A percentile compares a stretch with the other conserved stretches of the same genome.
Conservation (phyloP, 2,888 invertebrate species). For the Lomographa bimaculata region DNA sequence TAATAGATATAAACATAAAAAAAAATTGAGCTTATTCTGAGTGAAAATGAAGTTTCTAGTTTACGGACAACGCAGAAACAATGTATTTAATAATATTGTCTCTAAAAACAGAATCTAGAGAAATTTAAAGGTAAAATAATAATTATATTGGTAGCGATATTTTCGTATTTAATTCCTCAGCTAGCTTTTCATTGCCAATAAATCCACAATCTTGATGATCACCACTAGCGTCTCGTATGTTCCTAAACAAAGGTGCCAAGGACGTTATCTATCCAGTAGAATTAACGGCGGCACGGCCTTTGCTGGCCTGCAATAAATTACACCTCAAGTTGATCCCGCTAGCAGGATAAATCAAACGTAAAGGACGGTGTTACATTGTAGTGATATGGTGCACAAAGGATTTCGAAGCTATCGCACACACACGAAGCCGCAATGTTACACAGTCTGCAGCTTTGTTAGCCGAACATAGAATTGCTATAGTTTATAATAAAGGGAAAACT, state of each 20-base stretch:
- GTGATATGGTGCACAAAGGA: not conserved
- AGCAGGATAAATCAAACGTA: constrained; percentile 73
- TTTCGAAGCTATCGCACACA: constrained; percentile 4
- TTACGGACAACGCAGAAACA: too few relatives aligned
- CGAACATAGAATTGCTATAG: too few relatives aligned
- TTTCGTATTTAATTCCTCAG: too few relatives aligned
- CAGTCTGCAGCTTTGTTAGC: not conserved
- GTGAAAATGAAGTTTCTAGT: too few relatives aligned
- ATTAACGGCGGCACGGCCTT: constrained; percentile 61
- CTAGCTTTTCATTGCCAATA: too few relatives aligned
- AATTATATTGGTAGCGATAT: too few relatives aligned
- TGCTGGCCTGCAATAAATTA: constrained; percentile 64
- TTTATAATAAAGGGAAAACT: too few relatives aligned
- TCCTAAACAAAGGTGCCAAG: constrained; percentile 57
- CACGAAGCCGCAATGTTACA: not conserved
- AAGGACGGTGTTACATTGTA: constrained; percentile 28
- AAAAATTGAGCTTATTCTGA: too few relatives aligned
- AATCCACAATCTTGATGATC: constrained; percentile 10
- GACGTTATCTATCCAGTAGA: constrained; percentile 62
- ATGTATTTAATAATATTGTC: too few relatives aligned
- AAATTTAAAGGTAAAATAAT: too few relatives aligned
- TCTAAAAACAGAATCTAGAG: too few relatives aligned
- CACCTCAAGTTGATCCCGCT: constrained; percentile 65
- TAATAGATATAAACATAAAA: too few relatives aligned
- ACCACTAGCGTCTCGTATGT: constrained; percentile 21